Percentiles rank a stretch among this genome's conserved stretches.
phyloP scores from a whole-genome alignment of 53 echinoderm and acorn worm species.

The Patiria pectinifera region DNA sequence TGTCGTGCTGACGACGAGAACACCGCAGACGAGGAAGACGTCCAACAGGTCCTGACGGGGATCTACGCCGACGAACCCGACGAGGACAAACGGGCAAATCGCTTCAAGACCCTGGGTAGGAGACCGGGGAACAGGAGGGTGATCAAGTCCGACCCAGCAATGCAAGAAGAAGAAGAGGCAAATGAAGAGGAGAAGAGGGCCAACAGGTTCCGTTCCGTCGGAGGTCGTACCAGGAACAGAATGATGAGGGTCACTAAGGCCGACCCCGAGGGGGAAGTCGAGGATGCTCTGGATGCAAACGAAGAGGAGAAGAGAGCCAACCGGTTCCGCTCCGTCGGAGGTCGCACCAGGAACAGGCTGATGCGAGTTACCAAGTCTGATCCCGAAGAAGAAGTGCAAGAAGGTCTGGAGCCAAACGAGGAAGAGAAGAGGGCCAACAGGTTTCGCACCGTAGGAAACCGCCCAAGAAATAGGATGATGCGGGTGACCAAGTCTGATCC shows the following conservation, averaged over 20 bases:
- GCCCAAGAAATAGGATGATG: background rate
- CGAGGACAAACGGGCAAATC: slow-evolving; percentile 51
- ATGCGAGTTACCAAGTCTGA: slow-evolving; percentile 35
- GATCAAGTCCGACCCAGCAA: slow-evolving; percentile 22
- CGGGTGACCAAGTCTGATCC: slow-evolving; percentile 21
- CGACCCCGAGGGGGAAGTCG: background rate
- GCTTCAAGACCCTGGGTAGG: background rate
- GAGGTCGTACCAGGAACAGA: background rate
- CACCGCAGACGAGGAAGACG: background rate
- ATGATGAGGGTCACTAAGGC: slow-evolving; percentile 23
- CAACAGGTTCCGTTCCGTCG: background rate
- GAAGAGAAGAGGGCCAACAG: slow-evolving; percentile 38
- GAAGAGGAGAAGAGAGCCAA: slow-evolving; percentile 58
- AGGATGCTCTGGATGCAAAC: background rate
- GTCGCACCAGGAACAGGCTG: background rate
- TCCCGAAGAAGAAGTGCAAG: slow-evolving; percentile 15
- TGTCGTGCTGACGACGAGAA: slow-evolving; percentile 45
- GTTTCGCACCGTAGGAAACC: background rate
- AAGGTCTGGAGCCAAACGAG: background rate
- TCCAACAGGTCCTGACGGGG: slow-evolving; percentile 4
- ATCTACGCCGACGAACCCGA: background rate
- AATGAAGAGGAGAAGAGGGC: slow-evolving; percentile 53
- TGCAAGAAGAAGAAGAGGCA: background rate
- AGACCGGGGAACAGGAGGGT: background rate
- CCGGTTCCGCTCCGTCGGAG: background rate